A percentile compares a stretch with the other conserved stretches of the same genome.
These are phyloP conservation scores for Odontophorus gujanensis DNA, from an alignment of 2,113 vertebrate species.

Conservation along the genomic window DNA sequence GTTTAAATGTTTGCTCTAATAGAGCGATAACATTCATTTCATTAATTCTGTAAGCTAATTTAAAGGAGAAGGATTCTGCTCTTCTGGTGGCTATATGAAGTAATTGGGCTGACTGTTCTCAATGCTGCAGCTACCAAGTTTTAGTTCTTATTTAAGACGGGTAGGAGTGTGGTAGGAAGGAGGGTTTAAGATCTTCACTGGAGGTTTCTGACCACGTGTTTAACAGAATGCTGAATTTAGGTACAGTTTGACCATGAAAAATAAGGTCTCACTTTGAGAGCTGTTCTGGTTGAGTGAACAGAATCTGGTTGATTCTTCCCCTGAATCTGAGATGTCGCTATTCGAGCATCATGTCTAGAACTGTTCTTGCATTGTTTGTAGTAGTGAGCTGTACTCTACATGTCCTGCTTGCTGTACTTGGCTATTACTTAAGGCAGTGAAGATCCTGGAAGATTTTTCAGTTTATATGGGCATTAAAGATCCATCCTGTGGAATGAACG, in stretches of 20 bases:
- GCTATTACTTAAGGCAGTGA: not conserved
- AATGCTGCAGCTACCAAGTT: not conserved
- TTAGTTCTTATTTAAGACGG: not conserved
- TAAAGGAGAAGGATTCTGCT: not conserved
- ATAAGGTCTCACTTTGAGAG: rapidly evolving
- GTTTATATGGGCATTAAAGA: not conserved
- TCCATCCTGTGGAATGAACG: not conserved
- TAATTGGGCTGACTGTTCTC: not conserved
- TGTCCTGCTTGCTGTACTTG: not conserved
- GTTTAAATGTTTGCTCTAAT: not conserved
- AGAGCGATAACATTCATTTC: not conserved
- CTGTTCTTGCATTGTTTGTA: not conserved
- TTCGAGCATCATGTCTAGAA: rapidly evolving
- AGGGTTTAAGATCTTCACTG: not conserved
- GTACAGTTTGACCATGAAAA: not conserved
- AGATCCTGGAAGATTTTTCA: not conserved
- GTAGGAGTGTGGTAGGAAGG: not conserved
- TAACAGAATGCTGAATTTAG: not conserved
- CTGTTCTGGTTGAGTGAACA: not conserved
- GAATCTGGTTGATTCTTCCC: not conserved
- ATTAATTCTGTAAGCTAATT: not conserved
- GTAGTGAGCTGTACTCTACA: not conserved
- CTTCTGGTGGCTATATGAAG: not conserved
- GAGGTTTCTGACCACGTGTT: not conserved
- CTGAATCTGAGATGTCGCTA: not conserved